Evolutionary conservation across 2,113 vertebrate species (phyloP), one percentile per base, ranked within the genome.

Genomic region (Lophochroa leadbeateri): DNA sequence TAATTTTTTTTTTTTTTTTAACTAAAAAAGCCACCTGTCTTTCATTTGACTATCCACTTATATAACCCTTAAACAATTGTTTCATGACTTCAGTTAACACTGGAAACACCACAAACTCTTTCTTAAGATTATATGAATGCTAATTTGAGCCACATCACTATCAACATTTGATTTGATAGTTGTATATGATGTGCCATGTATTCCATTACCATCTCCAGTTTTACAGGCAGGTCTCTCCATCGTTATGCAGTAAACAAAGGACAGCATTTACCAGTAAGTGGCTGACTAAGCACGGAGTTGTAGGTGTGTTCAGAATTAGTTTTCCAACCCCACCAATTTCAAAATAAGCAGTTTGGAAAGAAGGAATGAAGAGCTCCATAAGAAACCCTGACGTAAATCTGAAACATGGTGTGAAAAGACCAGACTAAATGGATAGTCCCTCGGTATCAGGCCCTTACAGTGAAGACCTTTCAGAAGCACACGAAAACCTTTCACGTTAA

Each of bases 171-270:
- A 72, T 12, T 31, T 41, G 5, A 64, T 1, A 63, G 50, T 0
- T 37, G 25, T 6, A 28, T 10, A 13, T 0, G 0, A 35, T 70
- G 37, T 37, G 28, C 25, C 65, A 17, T 0, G 12, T 2, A 1
- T 35, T 71, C 52, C 61, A 85, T 27, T 25, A 39, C 29, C 39
- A n/a, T 11, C 29, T n/a, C 28, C 37, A 84, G 7, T 68, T 75
- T 82, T 11, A 82, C 2, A 58, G 50, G 65, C 57, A 50, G 0
- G 2, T 41, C 28, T 50, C 49, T 49, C 37, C 61, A 20, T 53
- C 35, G 0, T 29, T 19, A 85, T 0, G 3, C 25, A 21, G 61
- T 55, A 87, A 90, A 93, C 68, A 89, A 83, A 69, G n/a, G 24
- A 33, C 9, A 71, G 57, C 33, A 52, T 35, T 37, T 33, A 18